phyloP scores from a whole-genome alignment of 2,113 vertebrate species.

The Etia nguti region DNA sequence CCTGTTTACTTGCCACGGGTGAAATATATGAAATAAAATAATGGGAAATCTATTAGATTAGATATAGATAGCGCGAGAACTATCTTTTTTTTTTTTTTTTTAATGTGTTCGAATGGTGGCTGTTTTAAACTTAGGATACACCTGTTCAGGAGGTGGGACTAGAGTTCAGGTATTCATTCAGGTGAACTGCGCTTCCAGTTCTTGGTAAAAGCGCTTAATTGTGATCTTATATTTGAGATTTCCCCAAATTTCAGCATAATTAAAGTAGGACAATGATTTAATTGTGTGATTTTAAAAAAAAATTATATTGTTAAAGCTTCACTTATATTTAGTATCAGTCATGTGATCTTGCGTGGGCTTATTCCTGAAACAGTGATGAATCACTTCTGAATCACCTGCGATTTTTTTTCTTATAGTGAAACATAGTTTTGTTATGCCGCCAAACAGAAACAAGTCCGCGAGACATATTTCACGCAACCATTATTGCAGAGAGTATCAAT shows the following conservation, averaged over 20 bases:
- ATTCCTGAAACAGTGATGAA: background rate
- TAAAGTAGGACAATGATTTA: background rate
- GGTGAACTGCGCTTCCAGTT: background rate
- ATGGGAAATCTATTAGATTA: background rate
- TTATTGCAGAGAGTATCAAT: background rate
- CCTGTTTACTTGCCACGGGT: conserved; percentile 43
- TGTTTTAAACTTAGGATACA: background rate
- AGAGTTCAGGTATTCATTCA: background rate
- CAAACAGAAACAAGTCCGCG: background rate
- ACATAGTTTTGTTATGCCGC: background rate
- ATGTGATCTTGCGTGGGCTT: background rate
- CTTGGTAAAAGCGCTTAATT: background rate
- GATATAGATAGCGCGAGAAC: background rate
- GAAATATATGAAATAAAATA: background rate
- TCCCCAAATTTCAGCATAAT: no score
- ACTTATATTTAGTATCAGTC: conserved; percentile 36
- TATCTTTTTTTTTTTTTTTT: background rate
- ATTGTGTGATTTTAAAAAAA: background rate
- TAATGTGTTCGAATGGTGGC: background rate
- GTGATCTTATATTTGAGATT: background rate
- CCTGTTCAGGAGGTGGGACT: background rate
- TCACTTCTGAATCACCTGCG: conserved; percentile 5
- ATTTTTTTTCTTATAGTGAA: background rate
- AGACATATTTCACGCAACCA: rapidly evolving
- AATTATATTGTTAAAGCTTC: background rate